Conservation (phyloP, 2,797 vertebrate genomes). For the Cryptoprocta ferox region DNA sequence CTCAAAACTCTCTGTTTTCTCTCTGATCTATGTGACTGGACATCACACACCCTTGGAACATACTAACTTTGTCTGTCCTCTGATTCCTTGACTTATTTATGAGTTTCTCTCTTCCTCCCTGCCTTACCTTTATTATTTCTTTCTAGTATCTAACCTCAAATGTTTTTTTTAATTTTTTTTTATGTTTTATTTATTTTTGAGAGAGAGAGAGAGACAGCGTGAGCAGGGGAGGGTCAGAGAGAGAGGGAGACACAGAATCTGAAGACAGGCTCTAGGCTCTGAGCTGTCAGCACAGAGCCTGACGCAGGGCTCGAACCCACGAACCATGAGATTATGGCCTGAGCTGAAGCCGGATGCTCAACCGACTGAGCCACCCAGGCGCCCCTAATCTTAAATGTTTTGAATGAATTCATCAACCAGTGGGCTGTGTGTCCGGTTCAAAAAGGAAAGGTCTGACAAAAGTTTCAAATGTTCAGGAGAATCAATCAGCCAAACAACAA, state of each 20-base stretch:
- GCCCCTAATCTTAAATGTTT: background rate
- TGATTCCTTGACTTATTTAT: background rate
- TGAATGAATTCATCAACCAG: background rate
- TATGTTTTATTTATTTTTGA: too few relatives aligned
- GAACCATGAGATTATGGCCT: too few relatives aligned
- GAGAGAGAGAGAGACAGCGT: too few relatives aligned
- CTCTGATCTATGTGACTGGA: background rate
- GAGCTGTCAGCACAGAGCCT: too few relatives aligned
- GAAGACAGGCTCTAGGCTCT: too few relatives aligned
- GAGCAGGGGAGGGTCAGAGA: too few relatives aligned
- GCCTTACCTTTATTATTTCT: background rate
- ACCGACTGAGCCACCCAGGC: too few relatives aligned
- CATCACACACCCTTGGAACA: background rate
- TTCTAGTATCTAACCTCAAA: background rate
- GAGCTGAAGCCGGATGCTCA: too few relatives aligned
- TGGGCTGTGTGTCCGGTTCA: background rate
- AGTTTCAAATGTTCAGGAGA: background rate
- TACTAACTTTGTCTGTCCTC: background rate
- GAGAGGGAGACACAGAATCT: too few relatives aligned
- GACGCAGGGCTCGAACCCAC: too few relatives aligned
- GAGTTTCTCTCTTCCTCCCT: background rate
- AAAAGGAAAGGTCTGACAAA: background rate
- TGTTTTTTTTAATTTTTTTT: too few relatives aligned
- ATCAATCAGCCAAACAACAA: background rate
- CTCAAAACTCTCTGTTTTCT: background rate